A percentile compares a stretch with the other conserved stretches of the same genome.
Evolutionary conservation across 2,797 vertebrate genomes (phyloP).

Genomic region (Lutjanus campechanus): DNA sequence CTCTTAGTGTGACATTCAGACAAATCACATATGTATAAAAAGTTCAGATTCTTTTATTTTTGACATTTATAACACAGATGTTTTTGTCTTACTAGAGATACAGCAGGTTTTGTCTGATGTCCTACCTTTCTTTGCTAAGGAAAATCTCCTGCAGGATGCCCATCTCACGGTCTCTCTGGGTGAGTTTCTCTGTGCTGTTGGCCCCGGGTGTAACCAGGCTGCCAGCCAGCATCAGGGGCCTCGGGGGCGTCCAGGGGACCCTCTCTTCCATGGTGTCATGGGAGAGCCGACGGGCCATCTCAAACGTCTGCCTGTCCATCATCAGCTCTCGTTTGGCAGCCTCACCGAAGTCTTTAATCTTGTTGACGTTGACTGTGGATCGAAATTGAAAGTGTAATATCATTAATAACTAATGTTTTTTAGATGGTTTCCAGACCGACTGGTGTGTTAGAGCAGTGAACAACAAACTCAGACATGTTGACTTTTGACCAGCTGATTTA

Average conservation of each 20-base stretch:
- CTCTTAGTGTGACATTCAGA: neutral
- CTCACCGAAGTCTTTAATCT: slow-evolving; percentile 97
- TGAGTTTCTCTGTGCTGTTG: slow-evolving; percentile 91
- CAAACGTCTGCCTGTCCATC: slow-evolving; percentile 95
- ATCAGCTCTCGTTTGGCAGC: slow-evolving; percentile 95
- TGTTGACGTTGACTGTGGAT: slow-evolving; percentile 94
- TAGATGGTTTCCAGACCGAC: neutral
- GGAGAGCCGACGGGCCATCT: slow-evolving; percentile 93
- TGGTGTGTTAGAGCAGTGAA: neutral
- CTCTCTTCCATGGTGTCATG: slow-evolving; percentile 97
- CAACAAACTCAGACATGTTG: neutral
- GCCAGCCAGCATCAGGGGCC: slow-evolving; percentile 86
- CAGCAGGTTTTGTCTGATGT: too few species aligned
- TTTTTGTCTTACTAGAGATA: too few species aligned
- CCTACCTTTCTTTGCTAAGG: slow-evolving; percentile 93
- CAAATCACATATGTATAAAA: too few species aligned
- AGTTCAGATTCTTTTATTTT: neutral
- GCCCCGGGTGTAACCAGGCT: slow-evolving; percentile 87
- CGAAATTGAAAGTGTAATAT: neutral
- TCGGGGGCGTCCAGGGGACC: slow-evolving; percentile 90
- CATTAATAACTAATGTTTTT: neutral
- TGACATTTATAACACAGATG: neutral
- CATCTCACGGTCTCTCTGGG: slow-evolving; percentile 94
- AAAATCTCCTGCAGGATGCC: slow-evolving; percentile 97
- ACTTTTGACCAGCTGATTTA: slow-evolving; percentile 50